phyloP scores from a whole-genome alignment of 2,797 vertebrate genomes.

The Malacoctenus gilli region DNA sequence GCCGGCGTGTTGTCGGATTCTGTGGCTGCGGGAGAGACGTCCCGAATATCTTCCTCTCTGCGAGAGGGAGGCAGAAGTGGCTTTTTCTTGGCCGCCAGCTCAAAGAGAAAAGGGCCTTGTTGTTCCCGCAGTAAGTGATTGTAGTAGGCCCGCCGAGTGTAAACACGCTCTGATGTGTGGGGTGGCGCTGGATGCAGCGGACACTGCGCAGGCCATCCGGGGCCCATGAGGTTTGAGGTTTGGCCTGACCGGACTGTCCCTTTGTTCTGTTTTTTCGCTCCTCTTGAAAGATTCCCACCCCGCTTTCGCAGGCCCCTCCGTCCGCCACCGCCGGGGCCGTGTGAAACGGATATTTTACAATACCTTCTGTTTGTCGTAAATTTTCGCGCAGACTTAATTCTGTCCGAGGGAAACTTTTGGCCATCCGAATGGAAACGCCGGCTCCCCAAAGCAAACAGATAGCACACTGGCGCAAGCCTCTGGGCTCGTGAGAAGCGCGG shows the following conservation, averaged over 20 bases:
- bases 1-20: slow-evolving; percentile 66
- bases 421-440: slow-evolving; percentile 21
- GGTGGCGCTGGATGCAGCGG: slow-evolving; percentile 46
- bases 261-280: slow-evolving; percentile 66
- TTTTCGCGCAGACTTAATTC: slow-evolving; percentile 48
- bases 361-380: slow-evolving; percentile 43
- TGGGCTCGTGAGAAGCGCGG: slow-evolving; percentile 29
- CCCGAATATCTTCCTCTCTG: slow-evolving; percentile 52
- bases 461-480: slow-evolving; percentile 39
- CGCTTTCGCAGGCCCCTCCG: slow-evolving; percentile 43
- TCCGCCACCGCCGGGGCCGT: slow-evolving; percentile 6
- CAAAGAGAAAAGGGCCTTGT: slow-evolving; percentile 76
- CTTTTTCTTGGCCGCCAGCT: slow-evolving; percentile 78
- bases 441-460: slow-evolving; percentile 47
- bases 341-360: slow-evolving; percentile 33
- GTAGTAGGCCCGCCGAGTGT: slow-evolving; percentile 72
- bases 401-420: slow-evolving; percentile 51
- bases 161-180: slow-evolving; percentile 74
- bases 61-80: slow-evolving; percentile 60
- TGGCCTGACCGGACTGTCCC: slow-evolving; percentile 59
- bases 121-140: slow-evolving; percentile 79
- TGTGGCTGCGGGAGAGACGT: slow-evolving; percentile 60
- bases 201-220: slow-evolving; percentile 57
- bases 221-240: slow-evolving; percentile 64
- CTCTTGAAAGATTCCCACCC: slow-evolving; percentile 47